Conservation (phyloP, 2,888 invertebrate genomes). For the Boloria euphrosyne region DNA sequence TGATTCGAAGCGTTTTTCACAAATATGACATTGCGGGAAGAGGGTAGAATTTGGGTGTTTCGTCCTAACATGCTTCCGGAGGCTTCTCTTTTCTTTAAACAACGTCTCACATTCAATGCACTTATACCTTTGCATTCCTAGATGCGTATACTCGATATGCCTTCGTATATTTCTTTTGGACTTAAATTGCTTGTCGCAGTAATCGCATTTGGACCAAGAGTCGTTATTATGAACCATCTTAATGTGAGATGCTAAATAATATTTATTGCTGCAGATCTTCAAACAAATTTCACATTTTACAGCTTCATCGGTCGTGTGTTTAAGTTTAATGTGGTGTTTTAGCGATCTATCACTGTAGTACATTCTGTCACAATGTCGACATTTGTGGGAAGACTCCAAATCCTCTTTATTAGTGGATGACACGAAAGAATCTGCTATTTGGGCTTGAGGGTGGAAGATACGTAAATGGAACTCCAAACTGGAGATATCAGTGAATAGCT, state of each 20-base stretch:
- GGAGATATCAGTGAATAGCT: conserved; percentile 64
- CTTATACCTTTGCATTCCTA: conserved; percentile 67
- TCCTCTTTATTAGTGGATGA: conserved; percentile 57
- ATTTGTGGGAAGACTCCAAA: conserved; percentile 51
- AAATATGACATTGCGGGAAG: conserved; percentile 71
- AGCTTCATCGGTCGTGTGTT: conserved; percentile 61
- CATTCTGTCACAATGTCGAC: conserved; percentile 56
- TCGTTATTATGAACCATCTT: conserved; percentile 64
- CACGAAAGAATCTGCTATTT: conserved; percentile 60
- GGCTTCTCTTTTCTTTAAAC: conserved; percentile 69
- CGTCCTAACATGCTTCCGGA: conserved; percentile 65
- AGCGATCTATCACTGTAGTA: conserved; percentile 67
- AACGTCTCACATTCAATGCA: conserved; percentile 69
- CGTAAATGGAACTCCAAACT: conserved; percentile 65
- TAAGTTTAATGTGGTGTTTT: conserved; percentile 67
- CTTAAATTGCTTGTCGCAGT: conserved; percentile 68
- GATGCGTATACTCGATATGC: conserved; percentile 68
- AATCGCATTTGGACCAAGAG: conserved; percentile 64
- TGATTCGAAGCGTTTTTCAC: conserved; percentile 67
- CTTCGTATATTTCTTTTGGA: conserved; percentile 66
- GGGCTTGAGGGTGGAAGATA: conserved; percentile 68
- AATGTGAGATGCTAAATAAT: conserved; percentile 65
- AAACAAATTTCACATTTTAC: conserved; percentile 61
- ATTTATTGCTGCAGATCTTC: conserved; percentile 66
- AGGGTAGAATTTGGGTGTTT: conserved; percentile 63